Base-by-base conservation (phyloP, 2,113 vertebrate genomes). In the Clinocottus analis region DNA sequence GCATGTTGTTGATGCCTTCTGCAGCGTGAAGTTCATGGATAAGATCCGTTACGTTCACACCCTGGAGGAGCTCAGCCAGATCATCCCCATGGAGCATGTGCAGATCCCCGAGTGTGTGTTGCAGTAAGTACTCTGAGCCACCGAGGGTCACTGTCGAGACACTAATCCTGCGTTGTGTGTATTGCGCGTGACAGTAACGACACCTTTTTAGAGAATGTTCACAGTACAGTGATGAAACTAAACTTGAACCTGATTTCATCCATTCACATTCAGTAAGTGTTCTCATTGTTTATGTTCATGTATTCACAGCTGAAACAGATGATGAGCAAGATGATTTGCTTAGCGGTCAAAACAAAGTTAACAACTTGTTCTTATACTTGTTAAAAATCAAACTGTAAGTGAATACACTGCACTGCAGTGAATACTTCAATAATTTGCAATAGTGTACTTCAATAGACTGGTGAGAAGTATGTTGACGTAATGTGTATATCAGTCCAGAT, bases 41-140 rank as follows among this genome's bases (percentile, higher is more conserved):
- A 99, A 99, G 93, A 96, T 99, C 87, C 96, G 97, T 25, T 98
- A 99, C 0, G 95, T 97, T 21, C 96, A 99, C 76, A 98, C 94
- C 74, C 87, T 99, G 93, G 94, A 96, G 68, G 97, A 99, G 0
- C 90, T 99, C 74, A 93, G 95, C 39, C 95, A 95, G 3, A 95
- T 96, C 3, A 97, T 99, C 83, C 98, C 98, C 14, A 98, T 99
- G 97, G 97, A 97, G 73, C 97, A 99, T 0, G 97, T 98, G 72
- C 97, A 98, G 94, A 97, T 99, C 75, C 98, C 97, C 0, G 97
- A 98, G 59, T 97, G 97, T 0, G 95, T 99, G 84, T 84, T 96
- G 45, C 97, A 97, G 98, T 99, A 88, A 97, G 98, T 96, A 63
- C 2, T 58, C 17, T 29, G 9, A 2, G 45, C 79, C 93, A 85